Evolutionary conservation across 2,113 vertebrate species (phyloP), one percentile per base, ranked within the genome.

Genomic region (Microcebus lehilahytsara): DNA sequence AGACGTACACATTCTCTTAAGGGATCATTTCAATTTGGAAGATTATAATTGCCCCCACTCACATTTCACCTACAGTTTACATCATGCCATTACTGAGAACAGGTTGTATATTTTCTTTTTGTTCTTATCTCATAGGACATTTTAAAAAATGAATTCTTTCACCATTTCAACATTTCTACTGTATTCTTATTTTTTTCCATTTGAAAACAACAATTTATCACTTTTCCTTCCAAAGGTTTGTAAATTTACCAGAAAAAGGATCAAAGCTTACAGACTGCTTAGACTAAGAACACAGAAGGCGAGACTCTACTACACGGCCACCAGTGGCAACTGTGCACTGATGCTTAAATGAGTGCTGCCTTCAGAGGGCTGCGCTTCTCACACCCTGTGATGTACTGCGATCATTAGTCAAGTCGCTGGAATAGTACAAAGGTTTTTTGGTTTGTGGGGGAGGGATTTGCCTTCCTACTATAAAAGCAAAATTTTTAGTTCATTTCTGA

Each of bases 401-500:
- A 94, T 96, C 97, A 92, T 14, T 85, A 2, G 77, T 84, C 71
- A 64, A 32, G 80, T 96, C 93, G 95, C 90, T 95, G 98, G 98
- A 98, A 98, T 97, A 97, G n/a, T 96, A 94, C 95, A 96, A 56
- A 56, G 17, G 85, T 88, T 93, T 93, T 89, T 85, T 56, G 58
- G 23, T 77, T 91, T 72, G 17, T 17, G 5, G 34, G 20, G 5
- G 56, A 58, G 56, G 56, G 7, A 20, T 56, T 93, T 83, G 9
- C 80, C 85, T 77, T 96, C 58, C 92, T 96, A 72, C 69, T 96
- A 95, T 87, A 95, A 95, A 96, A 97, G 85, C 74, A 66, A 93
- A 96, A 93, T 25, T 89, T 97, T 93, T 92, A 97, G 96, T 97
- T 98, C 98, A 99, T 91, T 99, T 99, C 98, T 99, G 99, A 90